phyloP scores from a whole-genome alignment of 1,140 invertebrate species.

The Tyrophagus putrescentiae region DNA sequence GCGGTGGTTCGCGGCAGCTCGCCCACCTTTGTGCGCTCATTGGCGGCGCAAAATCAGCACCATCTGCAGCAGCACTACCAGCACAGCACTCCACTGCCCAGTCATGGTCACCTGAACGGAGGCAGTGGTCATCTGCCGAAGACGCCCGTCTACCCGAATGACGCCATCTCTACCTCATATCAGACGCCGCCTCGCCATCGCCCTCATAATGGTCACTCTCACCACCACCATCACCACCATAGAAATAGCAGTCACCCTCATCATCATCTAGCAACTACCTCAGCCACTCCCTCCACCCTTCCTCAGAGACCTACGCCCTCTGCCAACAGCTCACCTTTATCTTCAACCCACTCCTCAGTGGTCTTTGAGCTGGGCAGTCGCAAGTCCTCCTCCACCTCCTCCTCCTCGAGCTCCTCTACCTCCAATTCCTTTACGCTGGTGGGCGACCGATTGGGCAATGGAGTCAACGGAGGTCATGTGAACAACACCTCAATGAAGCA shows the following conservation, averaged over 20 bases:
- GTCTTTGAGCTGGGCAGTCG: conserved; percentile 3
- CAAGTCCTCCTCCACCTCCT: background rate
- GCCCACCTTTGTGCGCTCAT: conserved; percentile 4
- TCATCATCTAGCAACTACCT: too few relatives aligned
- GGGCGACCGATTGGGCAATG: background rate
- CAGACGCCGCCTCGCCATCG: background rate
- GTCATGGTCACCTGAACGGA: background rate
- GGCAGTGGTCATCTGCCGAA: too few relatives aligned
- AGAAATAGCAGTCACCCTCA: too few relatives aligned
- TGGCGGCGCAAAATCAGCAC: background rate
- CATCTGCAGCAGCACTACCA: background rate
- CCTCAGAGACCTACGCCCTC: too few relatives aligned
- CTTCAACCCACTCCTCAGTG: background rate
- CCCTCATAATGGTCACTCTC: background rate
- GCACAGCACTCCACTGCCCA: background rate
- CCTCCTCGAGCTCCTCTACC: background rate
- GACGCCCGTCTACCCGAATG: conserved; percentile 2
- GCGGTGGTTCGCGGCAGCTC: background rate
- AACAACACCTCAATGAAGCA: background rate
- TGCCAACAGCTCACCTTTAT: background rate
- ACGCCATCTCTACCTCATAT: background rate
- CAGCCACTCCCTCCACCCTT: too few relatives aligned
- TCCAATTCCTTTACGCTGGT: background rate
- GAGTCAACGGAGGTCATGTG: too few relatives aligned
- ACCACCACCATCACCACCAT: too few relatives aligned